These are phyloP conservation scores for Antigone vipio DNA, from an alignment of 2,113 vertebrate species.

Conservation along the genomic window DNA sequence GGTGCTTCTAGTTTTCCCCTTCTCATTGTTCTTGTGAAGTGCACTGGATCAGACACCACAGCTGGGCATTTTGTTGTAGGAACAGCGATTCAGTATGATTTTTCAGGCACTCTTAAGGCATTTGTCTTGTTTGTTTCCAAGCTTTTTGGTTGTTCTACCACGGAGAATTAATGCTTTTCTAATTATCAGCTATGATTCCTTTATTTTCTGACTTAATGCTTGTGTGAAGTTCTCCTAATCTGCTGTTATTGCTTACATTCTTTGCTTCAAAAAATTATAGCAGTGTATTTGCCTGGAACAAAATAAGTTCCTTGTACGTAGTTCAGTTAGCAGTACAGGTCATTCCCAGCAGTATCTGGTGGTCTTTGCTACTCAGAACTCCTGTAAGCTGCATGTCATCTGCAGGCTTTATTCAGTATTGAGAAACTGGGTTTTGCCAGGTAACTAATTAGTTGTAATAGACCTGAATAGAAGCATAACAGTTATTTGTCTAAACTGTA, in stretches of 20 bases:
- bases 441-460: not conserved
- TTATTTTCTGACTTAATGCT: not conserved
- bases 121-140: not conserved
- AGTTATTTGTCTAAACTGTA: not conserved
- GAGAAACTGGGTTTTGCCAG: not conserved
- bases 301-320: rapidly evolving
- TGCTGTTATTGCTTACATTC: not conserved
- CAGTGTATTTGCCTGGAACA: not conserved
- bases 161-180: not conserved
- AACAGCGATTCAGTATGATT: not conserved
- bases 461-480: not conserved
- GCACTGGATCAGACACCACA: not conserved
- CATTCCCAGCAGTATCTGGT: not conserved
- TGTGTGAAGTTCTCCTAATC: not conserved
- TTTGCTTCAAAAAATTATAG: not conserved
- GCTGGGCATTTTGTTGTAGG: not conserved
- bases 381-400: not conserved
- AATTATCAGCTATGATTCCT: not conserved
- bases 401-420: not conserved
- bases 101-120: not conserved
- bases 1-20: not conserved
- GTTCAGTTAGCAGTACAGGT: not conserved
- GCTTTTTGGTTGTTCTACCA: not conserved
- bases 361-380: not conserved
- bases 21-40: not conserved